These are phyloP conservation scores for Anthophora plumipes DNA, from an alignment of 2,888 invertebrate species.

Conservation along the genomic window DNA sequence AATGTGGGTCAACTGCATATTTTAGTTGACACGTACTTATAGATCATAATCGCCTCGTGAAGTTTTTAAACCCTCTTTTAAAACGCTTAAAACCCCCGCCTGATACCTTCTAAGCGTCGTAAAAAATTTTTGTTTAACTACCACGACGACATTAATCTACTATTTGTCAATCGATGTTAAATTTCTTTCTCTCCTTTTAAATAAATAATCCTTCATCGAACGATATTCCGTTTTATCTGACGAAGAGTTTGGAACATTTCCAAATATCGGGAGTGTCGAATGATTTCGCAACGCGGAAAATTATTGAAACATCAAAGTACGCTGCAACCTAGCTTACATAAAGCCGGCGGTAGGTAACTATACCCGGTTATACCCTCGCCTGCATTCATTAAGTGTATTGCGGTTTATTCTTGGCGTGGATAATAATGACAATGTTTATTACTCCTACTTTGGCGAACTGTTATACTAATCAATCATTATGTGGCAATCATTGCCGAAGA, in stretches of 20 bases:
- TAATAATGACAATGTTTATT: constrained; percentile 37
- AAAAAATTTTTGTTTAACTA: neutral
- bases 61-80: neutral
- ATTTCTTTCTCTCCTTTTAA: too few species aligned
- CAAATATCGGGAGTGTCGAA: neutral
- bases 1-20: neutral
- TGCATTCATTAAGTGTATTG: constrained; percentile 34
- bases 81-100: neutral
- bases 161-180: neutral
- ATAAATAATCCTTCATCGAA: neutral
- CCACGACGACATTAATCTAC: neutral
- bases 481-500: constrained; percentile 13
- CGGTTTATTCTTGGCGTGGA: constrained; percentile 38
- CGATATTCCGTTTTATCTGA: neutral
- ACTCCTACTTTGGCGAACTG: constrained; percentile 18
- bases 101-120: too few species aligned
- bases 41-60: neutral
- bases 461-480: constrained; percentile 24
- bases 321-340: constrained; percentile 6
- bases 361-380: constrained; percentile 16
- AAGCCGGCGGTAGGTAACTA: constrained; percentile 29
- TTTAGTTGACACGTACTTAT: neutral
- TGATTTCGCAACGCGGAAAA: neutral
- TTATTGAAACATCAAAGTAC: constrained; percentile 7
- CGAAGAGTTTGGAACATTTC: neutral